These are phyloP conservation scores for Spongia lamella DNA, from an alignment of 37 sponge, comb jelly and placozoan genomes.

Conservation along the genomic window DNA sequence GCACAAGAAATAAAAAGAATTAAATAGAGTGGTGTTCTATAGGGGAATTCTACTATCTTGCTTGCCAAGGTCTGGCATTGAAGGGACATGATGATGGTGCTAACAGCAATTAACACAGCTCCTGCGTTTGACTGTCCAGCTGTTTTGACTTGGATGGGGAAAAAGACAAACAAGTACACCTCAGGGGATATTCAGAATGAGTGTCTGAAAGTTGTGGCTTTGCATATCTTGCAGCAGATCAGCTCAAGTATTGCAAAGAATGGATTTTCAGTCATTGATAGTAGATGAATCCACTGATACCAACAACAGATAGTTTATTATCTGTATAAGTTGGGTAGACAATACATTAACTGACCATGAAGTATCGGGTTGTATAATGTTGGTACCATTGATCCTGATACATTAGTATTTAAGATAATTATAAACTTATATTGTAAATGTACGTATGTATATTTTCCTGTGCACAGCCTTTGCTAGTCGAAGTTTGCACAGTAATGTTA, in stretches of 20 bases:
- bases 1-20: conserved; percentile 38
- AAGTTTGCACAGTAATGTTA: too few relatives aligned
- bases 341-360: too few relatives aligned
- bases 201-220: conserved; percentile 69
- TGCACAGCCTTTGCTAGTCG: too few relatives aligned
- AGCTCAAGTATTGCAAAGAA: conserved; percentile 38
- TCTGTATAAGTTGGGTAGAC: conserved; percentile 44
- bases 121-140: conserved; percentile 50
- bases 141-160: conserved; percentile 53
- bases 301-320: conserved; percentile 71
- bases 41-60: conserved; percentile 61
- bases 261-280: conserved; percentile 55
- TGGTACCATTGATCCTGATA: too few relatives aligned
- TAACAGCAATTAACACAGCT: conserved; percentile 62
- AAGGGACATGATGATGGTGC: conserved; percentile 46
- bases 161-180: conserved; percentile 59
- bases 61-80: conserved; percentile 72
- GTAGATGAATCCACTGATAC: conserved; percentile 78
- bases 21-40: conserved; percentile 48
- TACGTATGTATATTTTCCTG: too few relatives aligned
- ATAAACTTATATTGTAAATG: too few relatives aligned
- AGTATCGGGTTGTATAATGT: too few relatives aligned
- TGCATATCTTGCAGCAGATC: conserved; percentile 53
- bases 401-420: too few relatives aligned
- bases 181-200: conserved; percentile 80